Percentiles rank a stretch among this genome's conserved stretches.
Conservation (phyloP, 2,113 vertebrate species). For the Taurulus bubalis region DNA sequence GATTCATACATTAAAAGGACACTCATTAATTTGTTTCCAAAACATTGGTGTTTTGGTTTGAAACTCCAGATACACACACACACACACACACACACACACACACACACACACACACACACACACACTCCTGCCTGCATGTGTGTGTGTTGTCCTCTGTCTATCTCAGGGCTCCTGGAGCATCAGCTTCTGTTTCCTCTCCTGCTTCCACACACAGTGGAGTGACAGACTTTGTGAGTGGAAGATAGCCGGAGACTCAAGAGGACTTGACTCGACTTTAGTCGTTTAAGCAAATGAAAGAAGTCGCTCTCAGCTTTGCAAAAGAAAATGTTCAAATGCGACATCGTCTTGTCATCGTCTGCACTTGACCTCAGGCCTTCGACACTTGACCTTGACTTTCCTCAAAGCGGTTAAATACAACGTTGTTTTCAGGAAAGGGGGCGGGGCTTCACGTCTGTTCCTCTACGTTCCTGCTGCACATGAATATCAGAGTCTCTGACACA, state of each 20-base stretch:
- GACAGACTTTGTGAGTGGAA: too few relatives aligned
- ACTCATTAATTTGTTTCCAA: conserved; percentile 18
- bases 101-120: not conserved
- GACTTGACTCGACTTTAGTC: not conserved
- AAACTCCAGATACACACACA: not conserved
- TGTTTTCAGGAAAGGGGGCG: not conserved
- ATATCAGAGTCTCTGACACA: too few relatives aligned
- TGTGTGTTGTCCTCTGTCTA: not conserved
- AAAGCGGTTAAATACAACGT: not conserved
- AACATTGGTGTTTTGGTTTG: conserved; percentile 29
- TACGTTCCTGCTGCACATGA: not conserved
- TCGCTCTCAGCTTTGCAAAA: not conserved
- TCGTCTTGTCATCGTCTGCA: not conserved
- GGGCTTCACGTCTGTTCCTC: not conserved
- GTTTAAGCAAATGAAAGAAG: too few relatives aligned
- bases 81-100: not conserved
- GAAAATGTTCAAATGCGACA: not conserved
- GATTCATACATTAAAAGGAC: not conserved
- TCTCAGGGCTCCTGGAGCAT: not conserved
- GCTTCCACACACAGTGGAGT: not conserved
- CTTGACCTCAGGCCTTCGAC: not conserved
- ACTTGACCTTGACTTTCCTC: not conserved
- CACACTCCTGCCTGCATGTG: not conserved
- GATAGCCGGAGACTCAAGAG: not conserved
- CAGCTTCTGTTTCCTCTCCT: not conserved